phyloP scores from a whole-genome alignment of 2,797 vertebrate genomes.

The Sebastes itinus region DNA sequence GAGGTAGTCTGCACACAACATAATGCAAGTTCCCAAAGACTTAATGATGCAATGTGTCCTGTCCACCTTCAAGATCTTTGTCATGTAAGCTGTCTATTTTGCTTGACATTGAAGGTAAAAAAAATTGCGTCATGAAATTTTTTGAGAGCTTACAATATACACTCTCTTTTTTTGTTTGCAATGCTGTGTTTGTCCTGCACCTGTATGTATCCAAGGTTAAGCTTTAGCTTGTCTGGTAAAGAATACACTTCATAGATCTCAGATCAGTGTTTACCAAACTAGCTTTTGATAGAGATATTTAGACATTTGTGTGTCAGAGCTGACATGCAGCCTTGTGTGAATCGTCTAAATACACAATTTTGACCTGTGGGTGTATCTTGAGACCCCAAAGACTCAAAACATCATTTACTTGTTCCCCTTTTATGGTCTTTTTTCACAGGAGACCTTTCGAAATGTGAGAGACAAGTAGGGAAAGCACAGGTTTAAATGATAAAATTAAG shows the following conservation, averaged over 20 bases:
- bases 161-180: background rate
- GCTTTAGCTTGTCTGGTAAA: background rate
- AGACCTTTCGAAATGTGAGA: background rate
- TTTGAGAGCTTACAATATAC: too few relatives aligned
- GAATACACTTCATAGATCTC: background rate
- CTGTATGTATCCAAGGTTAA: background rate
- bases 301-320: background rate
- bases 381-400: background rate
- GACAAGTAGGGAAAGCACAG: background rate
- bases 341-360: background rate
- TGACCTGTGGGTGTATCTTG: background rate
- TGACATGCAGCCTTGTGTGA: background rate
- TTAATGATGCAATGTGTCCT: background rate
- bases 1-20: background rate
- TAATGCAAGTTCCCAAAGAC: background rate
- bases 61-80: background rate
- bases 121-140: background rate
- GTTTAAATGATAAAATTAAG: background rate
- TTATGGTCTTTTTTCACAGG: background rate
- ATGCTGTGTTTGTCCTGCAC: background rate
- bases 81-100: background rate
- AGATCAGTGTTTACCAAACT: background rate
- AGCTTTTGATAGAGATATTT: background rate
- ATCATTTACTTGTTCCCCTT: background rate
- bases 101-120: background rate